Conservation (phyloP, 2,888 invertebrate genomes). For the Gisinianus flammeolus region DNA sequence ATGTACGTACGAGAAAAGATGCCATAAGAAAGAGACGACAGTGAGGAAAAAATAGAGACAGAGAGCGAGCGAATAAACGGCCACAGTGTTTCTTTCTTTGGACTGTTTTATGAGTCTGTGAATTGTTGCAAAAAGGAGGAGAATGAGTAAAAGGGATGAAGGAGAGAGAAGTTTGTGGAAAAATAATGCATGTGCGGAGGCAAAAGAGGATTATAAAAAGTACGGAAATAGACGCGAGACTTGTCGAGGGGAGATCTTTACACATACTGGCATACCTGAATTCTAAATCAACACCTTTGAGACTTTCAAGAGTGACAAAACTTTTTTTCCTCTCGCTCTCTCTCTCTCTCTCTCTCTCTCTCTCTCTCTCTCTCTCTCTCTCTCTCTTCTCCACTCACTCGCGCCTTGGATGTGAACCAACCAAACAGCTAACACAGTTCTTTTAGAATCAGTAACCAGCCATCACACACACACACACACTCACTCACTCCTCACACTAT, state of each 20-base stretch:
- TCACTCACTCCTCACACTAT: neutral
- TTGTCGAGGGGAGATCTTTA: slow-evolving; percentile 35
- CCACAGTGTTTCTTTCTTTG: slow-evolving; percentile 37
- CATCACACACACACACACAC: neutral
- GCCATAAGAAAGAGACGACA: neutral
- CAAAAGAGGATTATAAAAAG: slow-evolving; percentile 46
- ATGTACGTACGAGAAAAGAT: neutral
- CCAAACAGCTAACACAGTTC: neutral
- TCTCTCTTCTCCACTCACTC: neutral
- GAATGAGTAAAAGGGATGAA: slow-evolving; percentile 23
- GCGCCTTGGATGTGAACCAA: slow-evolving; percentile 11
- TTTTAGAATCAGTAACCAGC: neutral
- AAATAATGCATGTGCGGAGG: slow-evolving; percentile 43
- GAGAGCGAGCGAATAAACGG: slow-evolving; percentile 9
- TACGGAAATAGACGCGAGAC: slow-evolving; percentile 48
- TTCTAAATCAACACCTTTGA: slow-evolving; percentile 56
- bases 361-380: slow-evolving; percentile 33
- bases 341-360: neutral
- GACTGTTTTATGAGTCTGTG: slow-evolving; percentile 49
- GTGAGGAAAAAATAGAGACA: neutral
- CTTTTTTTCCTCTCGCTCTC: slow-evolving; percentile 38
- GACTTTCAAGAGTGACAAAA: slow-evolving; percentile 47
- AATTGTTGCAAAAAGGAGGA: slow-evolving; percentile 44
- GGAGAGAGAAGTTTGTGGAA: slow-evolving; percentile 32
- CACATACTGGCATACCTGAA: slow-evolving; percentile 46